These are phyloP conservation scores for Idris sp. DNA, from an alignment of 1,140 invertebrate species.

Conservation along the genomic window DNA sequence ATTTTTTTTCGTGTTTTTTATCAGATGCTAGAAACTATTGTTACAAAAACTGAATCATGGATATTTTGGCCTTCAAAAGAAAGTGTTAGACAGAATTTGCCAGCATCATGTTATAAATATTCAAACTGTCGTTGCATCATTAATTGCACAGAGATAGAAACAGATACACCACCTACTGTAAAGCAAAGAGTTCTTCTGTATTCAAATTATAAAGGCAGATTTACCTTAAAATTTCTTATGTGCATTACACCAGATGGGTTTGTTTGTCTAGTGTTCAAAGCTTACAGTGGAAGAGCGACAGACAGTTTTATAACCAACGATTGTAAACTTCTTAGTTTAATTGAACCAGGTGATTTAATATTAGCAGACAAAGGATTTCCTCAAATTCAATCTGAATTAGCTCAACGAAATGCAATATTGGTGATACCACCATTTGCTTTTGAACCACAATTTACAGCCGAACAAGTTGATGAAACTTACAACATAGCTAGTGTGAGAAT, in stretches of 20 bases:
- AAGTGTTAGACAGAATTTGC: neutral
- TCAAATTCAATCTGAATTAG: neutral
- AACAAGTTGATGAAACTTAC: neutral
- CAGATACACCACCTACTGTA: neutral
- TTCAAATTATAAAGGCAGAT: neutral
- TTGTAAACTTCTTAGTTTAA: neutral
- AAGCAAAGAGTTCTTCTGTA: neutral
- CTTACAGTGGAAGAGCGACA: neutral
- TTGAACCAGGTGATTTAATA: slow-evolving; percentile 1
- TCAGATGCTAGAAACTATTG: neutral
- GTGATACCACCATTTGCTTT: neutral
- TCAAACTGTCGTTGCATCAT: slow-evolving; percentile 1
- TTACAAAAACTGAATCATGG: slow-evolving; percentile 1
- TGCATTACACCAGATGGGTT: neutral
- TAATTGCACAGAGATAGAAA: neutral
- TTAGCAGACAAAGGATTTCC: neutral
- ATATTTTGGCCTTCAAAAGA: slow-evolving; percentile 1
- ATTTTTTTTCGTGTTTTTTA: too few species aligned
- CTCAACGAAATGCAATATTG: neutral
- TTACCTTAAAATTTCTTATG: neutral
- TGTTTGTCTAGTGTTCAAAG: neutral
- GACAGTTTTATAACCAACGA: neutral
- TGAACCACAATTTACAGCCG: neutral
- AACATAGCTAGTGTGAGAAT: neutral
- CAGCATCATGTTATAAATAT: neutral